Conservation (phyloP, 2,113 vertebrate genomes). For the Collichthys lucidus region DNA sequence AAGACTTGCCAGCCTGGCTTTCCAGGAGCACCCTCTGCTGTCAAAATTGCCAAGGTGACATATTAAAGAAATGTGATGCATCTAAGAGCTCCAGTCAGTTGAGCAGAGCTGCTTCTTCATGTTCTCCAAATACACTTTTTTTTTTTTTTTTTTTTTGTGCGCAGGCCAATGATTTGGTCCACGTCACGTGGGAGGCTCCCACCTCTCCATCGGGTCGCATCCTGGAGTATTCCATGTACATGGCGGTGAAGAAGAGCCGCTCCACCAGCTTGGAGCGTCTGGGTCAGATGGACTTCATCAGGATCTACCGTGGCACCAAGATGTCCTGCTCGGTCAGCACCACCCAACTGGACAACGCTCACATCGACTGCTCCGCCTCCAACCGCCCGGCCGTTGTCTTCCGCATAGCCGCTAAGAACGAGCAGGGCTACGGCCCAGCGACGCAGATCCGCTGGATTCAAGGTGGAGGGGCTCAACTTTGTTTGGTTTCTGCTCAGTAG, state of each 20-base stretch:
- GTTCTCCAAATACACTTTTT: neutral
- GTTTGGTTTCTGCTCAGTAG: neutral
- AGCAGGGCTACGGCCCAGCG: slow-evolving; percentile 96
- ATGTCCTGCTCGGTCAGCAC: slow-evolving; percentile 90
- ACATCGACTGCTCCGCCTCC: slow-evolving; percentile 91
- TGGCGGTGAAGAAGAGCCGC: slow-evolving; percentile 93
- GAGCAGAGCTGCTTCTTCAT: neutral
- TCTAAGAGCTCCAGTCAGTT: accelerated
- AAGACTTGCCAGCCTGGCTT: slow-evolving; percentile 98
- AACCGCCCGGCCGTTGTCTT: slow-evolving; percentile 94
- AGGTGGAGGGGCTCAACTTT: slow-evolving; percentile 80
- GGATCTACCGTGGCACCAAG: slow-evolving; percentile 95
- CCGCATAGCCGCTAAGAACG: slow-evolving; percentile 97
- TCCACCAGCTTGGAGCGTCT: slow-evolving; percentile 83
- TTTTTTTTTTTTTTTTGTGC: neutral
- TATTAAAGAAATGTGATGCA: neutral
- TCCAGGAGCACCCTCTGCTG: slow-evolving; percentile 96
- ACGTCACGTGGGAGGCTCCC: slow-evolving; percentile 98
- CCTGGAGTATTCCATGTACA: slow-evolving; percentile 95
- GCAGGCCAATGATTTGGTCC: slow-evolving; percentile 91
- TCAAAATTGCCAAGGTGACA: slow-evolving; percentile 94
- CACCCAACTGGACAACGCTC: slow-evolving; percentile 91
- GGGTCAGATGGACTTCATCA: slow-evolving; percentile 93
- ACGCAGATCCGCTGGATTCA: slow-evolving; percentile 99
- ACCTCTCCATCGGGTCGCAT: slow-evolving; percentile 94